These are phyloP conservation scores for Eudyptes chrysolophus DNA, from an alignment of 2,113 vertebrate genomes.

Conservation along the genomic window DNA sequence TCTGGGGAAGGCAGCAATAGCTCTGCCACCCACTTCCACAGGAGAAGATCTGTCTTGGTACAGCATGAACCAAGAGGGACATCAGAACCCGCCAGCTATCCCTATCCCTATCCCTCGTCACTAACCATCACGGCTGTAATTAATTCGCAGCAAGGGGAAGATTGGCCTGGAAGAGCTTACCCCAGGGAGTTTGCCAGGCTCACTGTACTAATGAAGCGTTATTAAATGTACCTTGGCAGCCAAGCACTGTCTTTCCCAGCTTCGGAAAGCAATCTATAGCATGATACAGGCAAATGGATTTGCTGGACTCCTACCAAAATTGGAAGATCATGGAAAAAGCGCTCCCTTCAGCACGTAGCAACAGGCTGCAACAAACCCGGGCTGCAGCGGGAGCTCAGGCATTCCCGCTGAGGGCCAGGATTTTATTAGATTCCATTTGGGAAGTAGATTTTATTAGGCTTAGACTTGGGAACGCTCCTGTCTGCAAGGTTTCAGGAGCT, in stretches of 20 bases:
- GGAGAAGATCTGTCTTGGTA: not conserved
- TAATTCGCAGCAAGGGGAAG: not conserved
- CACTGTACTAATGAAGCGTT: not conserved
- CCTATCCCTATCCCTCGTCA: not conserved
- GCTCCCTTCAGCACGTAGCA: rapidly evolving
- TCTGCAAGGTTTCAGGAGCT: not conserved
- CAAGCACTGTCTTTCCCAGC: not conserved
- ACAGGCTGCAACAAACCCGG: not conserved
- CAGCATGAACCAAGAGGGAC: not conserved
- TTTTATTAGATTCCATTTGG: not conserved
- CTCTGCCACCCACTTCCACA: not conserved
- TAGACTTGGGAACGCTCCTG: rapidly evolving
- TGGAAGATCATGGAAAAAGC: not conserved
- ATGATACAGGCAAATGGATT: not conserved
- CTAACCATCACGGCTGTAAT: not conserved
- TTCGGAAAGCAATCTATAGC: not conserved
- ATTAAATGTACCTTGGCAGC: not conserved
- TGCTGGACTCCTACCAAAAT: not conserved
- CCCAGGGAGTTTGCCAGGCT: not conserved
- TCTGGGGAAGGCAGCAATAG: not conserved
- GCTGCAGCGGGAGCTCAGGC: not conserved
- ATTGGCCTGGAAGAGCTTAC: not conserved
- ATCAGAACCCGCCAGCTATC: not conserved
- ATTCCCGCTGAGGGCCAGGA: rapidly evolving
- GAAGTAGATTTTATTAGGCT: not conserved